A percentile compares a stretch with the other conserved stretches of the same genome.
phyloP scores from a whole-genome alignment of 2,113 vertebrate genomes.

The Phrynosoma platyrhinos region DNA sequence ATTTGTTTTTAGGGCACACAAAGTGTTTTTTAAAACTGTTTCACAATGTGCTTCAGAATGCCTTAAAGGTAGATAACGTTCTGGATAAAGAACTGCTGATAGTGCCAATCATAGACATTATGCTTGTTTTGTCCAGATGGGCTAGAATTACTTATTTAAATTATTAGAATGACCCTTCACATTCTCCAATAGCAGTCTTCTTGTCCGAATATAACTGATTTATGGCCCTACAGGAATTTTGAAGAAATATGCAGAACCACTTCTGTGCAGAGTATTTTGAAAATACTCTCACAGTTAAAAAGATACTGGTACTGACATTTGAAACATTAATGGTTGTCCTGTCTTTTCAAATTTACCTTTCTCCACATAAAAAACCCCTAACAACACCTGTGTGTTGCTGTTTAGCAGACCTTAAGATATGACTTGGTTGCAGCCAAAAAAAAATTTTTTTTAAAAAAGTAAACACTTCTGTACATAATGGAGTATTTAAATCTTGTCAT shows the following conservation, averaged over 20 bases:
- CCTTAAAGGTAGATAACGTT: not conserved
- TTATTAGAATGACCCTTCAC: not conserved
- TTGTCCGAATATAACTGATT: not conserved
- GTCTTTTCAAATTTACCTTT: not conserved
- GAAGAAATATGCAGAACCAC: not conserved
- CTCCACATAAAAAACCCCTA: no score
- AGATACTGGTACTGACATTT: not conserved
- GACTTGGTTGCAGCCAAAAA: no score
- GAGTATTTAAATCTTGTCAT: no score
- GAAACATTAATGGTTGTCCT: not conserved
- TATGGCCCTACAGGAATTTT: not conserved
- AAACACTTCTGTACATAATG: no score
- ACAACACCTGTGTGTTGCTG: no score
- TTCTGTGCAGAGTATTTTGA: not conserved
- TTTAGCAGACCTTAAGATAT: no score
- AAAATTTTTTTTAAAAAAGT: no score
- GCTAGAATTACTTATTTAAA: not conserved
- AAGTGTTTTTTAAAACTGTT: not conserved
- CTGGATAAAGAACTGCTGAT: not conserved
- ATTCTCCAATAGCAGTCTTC: not conserved
- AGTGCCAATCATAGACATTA: not conserved
- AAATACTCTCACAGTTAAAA: not conserved
- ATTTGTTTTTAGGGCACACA: not conserved
- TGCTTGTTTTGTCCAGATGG: not conserved
- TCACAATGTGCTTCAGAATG: not conserved